phyloP scores from a whole-genome alignment of 2,888 invertebrate species.

The Drosophila merina region DNA sequence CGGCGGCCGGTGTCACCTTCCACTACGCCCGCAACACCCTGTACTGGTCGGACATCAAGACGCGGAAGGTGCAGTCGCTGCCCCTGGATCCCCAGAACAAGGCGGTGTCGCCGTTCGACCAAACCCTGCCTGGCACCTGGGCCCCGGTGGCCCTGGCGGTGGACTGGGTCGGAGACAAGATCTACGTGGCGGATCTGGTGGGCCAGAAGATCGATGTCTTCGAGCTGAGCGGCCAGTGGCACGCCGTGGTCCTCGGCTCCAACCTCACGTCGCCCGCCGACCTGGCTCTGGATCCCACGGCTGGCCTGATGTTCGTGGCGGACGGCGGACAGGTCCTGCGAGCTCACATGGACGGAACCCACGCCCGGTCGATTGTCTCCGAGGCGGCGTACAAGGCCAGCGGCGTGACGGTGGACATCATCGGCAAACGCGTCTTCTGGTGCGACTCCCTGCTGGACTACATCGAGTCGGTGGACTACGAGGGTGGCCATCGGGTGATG shows the following conservation, averaged over 20 bases:
- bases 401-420: constrained; percentile 95
- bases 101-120: constrained; percentile 85
- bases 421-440: constrained; percentile 96
- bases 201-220: constrained; percentile 98
- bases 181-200: constrained; percentile 96
- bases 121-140: constrained; percentile 93
- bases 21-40: constrained; percentile 90
- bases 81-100: constrained; percentile 84
- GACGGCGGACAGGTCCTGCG: constrained; percentile 93
- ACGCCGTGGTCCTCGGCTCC: constrained; percentile 95
- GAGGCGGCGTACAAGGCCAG: constrained; percentile 97
- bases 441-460: constrained; percentile 97
- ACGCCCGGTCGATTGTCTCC: constrained; percentile 91
- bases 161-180: constrained; percentile 98
- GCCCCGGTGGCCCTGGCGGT: constrained; percentile 95
- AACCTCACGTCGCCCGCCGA: constrained; percentile 96
- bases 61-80: constrained; percentile 89
- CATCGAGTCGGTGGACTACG: constrained; percentile 97
- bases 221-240: constrained; percentile 93
- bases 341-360: constrained; percentile 97
- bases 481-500: constrained; percentile 92
- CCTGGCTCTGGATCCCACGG: constrained; percentile 95
- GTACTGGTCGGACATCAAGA: constrained; percentile 96
- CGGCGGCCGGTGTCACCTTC: constrained; percentile 94
- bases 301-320: constrained; percentile 94